Evolutionary conservation across 2,113 vertebrate species (phyloP).

Genomic region (Rhegmatorhina hoffmannsi): DNA sequence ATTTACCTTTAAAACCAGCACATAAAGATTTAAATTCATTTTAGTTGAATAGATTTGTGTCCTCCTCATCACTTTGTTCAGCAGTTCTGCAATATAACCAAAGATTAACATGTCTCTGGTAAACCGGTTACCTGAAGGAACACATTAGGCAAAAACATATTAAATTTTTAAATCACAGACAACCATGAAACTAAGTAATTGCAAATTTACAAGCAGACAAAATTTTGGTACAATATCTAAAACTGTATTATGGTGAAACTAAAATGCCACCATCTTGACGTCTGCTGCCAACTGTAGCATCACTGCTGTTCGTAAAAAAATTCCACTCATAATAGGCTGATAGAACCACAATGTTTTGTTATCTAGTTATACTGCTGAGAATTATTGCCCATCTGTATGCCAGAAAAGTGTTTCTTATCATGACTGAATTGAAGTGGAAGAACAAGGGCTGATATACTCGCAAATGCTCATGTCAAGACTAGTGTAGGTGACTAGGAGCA

Average conservation of each 20-base stretch:
- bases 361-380: not conserved
- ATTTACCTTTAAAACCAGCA: too few species aligned
- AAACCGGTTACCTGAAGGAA: not conserved
- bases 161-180: not conserved
- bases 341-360: not conserved
- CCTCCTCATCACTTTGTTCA: not conserved
- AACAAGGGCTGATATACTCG: not conserved
- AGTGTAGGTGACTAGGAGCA: not conserved
- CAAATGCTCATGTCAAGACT: not conserved
- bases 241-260: not conserved
- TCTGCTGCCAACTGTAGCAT: not conserved
- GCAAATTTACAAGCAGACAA: not conserved
- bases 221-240: not conserved
- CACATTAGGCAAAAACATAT: not conserved
- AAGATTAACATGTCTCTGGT: not conserved
- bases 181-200: not conserved
- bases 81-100: not conserved
- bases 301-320: not conserved
- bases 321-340: not conserved
- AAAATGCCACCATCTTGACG: not conserved
- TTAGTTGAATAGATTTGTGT: not conserved
- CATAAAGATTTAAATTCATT: not conserved
- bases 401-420: not conserved
- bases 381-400: not conserved
- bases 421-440: constrained; percentile 6